Evolutionary conservation across 2,797 vertebrate genomes (phyloP).

Genomic region (Mus spretus): DNA sequence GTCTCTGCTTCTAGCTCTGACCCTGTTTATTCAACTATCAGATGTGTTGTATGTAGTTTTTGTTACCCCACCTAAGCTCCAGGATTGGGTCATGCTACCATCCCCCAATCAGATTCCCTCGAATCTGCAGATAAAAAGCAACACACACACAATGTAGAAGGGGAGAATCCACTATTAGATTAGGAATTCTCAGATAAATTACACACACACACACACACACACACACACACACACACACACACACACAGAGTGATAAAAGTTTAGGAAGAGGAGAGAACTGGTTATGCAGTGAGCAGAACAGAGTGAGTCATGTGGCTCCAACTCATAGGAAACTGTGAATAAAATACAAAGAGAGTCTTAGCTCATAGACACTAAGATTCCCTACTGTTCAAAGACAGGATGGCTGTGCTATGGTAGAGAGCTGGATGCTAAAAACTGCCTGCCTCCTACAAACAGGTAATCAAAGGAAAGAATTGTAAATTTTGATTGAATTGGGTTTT

Average conservation of each 20-base stretch:
- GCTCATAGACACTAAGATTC: not conserved
- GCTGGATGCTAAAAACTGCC: not conserved
- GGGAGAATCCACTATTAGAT: not conserved
- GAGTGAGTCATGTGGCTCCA: too few relatives aligned
- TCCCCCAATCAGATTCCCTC: not conserved
- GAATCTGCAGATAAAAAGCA: not conserved
- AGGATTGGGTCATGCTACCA: not conserved
- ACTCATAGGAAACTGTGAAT: not conserved
- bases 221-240: not conserved
- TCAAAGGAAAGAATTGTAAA: not conserved
- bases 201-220: not conserved
- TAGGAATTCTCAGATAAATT: not conserved
- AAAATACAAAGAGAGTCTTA: not conserved
- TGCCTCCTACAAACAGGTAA: not conserved
- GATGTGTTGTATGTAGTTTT: not conserved
- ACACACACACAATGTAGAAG: not conserved
- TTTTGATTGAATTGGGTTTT: not conserved
- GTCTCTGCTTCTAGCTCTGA: conserved; percentile 15
- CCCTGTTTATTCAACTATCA: not conserved
- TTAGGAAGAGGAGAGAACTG: not conserved
- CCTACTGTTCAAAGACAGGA: not conserved
- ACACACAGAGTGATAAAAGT: not conserved
- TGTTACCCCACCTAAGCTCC: not conserved
- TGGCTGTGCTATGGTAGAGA: not conserved
- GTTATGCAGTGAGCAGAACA: too few relatives aligned